A percentile compares a stretch with the other conserved stretches of the same genome.
phyloP scores from a whole-genome alignment of 2,888 invertebrate species.

The Tipula lateralis region DNA sequence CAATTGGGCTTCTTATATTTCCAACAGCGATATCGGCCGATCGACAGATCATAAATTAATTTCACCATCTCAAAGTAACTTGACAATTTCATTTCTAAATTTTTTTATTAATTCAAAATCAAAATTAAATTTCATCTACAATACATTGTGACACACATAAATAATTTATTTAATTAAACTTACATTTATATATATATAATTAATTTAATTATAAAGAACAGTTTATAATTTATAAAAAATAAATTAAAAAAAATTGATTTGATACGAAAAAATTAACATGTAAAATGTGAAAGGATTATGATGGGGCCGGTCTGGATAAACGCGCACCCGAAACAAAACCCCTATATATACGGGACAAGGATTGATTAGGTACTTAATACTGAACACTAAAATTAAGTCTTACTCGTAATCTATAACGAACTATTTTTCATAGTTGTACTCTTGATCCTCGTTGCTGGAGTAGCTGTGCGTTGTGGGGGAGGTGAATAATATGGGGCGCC shows the following conservation, averaged over 20 bases:
- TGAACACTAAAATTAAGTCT: not conserved
- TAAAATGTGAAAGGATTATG: not conserved
- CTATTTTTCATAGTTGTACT: slow-evolving; percentile 48
- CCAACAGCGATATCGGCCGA: no score
- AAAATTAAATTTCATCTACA: not conserved
- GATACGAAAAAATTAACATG: not conserved
- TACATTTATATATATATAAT: not conserved
- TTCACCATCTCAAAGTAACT: not conserved
- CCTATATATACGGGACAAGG: not conserved
- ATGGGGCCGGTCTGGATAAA: no score
- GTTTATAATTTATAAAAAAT: not conserved
- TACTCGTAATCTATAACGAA: not conserved
- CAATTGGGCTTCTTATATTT: no score
- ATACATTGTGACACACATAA: slow-evolving; percentile 24
- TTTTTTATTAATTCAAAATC: not conserved
- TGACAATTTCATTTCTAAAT: not conserved
- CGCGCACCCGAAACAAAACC: no score
- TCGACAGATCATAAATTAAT: not conserved
- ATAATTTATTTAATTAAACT: slow-evolving; percentile 24
- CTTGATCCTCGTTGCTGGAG: slow-evolving; percentile 43
- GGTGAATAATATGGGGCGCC: slow-evolving; percentile 58
- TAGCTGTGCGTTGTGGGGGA: slow-evolving; percentile 48
- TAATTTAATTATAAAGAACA: slow-evolving; percentile 19
- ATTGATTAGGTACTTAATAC: not conserved
- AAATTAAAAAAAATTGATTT: not conserved